phyloP scores from a whole-genome alignment of 2,113 vertebrate genomes.

The Micromys minutus region DNA sequence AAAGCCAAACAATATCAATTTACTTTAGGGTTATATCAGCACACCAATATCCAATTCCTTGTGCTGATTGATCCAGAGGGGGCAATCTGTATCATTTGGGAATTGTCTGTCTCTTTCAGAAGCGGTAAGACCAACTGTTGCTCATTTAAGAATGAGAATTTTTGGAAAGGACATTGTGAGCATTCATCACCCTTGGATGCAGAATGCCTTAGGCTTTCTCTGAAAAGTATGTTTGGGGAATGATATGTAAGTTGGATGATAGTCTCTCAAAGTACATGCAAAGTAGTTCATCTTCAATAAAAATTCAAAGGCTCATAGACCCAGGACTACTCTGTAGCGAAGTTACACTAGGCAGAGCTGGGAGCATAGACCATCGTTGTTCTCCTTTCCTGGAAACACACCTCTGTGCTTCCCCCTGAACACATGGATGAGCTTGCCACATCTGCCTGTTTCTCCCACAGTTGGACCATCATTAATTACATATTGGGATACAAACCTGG shows the following conservation, averaged over 20 bases:
- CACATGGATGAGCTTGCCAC: accelerated
- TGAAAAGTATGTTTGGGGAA: neutral
- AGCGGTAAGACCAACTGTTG: neutral
- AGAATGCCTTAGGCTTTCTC: neutral
- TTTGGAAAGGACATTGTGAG: constrained; percentile 6
- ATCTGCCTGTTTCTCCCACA: neutral
- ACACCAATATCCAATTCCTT: neutral
- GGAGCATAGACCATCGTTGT: accelerated
- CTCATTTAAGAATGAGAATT: neutral
- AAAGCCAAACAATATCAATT: neutral
- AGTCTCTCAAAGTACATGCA: neutral
- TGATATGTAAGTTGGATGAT: neutral
- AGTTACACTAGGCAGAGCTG: neutral
- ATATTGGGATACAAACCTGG: neutral
- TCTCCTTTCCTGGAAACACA: neutral
- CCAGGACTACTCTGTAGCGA: neutral
- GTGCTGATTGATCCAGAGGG: neutral
- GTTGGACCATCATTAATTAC: neutral
- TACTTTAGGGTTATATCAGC: neutral
- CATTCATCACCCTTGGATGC: neutral
- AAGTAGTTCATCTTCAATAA: neutral
- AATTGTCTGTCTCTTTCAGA: neutral
- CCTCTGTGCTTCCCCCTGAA: neutral
- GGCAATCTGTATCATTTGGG: neutral
- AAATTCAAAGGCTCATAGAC: neutral